A percentile compares a stretch with the other conserved stretches of the same genome.
phyloP scores from a whole-genome alignment of 2,888 invertebrate genomes.

The Eurois occulta region DNA sequence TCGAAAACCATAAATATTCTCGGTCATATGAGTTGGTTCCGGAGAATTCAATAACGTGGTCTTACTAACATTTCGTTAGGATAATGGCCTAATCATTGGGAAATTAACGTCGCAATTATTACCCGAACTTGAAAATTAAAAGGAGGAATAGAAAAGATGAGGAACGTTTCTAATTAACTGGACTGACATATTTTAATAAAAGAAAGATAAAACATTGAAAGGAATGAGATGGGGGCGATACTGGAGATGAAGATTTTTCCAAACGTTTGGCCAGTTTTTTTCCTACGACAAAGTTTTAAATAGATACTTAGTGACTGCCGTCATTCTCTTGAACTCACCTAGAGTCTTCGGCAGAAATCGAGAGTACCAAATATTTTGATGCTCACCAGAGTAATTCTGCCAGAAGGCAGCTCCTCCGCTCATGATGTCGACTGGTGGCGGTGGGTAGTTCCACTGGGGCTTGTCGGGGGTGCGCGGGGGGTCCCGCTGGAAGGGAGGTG shows the following conservation, averaged over 20 bases:
- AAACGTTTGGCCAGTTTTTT: background rate
- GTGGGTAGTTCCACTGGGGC: constrained; percentile 90
- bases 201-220: constrained; percentile 28
- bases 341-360: constrained; percentile 54
- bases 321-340: constrained; percentile 43
- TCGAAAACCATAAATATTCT: constrained; percentile 72
- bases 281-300: background rate
- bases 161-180: constrained; percentile 28
- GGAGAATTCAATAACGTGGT: constrained; percentile 75
- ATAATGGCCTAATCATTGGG: constrained; percentile 62
- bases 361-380: constrained; percentile 52
- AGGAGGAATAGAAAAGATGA: constrained; percentile 3
- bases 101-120: constrained; percentile 51
- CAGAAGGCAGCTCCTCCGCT: constrained; percentile 96
- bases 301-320: constrained; percentile 38
- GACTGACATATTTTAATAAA: constrained; percentile 5
- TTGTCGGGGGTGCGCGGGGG: constrained; percentile 87
- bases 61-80: constrained; percentile 70
- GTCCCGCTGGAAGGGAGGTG: constrained; percentile 87
- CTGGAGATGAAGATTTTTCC: background rate
- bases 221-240: background rate
- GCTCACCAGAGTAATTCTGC: constrained; percentile 97
- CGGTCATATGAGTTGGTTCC: constrained; percentile 67
- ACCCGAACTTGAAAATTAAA: constrained; percentile 2
- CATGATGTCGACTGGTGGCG: constrained; percentile 93